These are phyloP conservation scores for Passer domesticus DNA, from an alignment of 2,113 vertebrate genomes.

Conservation along the genomic window DNA sequence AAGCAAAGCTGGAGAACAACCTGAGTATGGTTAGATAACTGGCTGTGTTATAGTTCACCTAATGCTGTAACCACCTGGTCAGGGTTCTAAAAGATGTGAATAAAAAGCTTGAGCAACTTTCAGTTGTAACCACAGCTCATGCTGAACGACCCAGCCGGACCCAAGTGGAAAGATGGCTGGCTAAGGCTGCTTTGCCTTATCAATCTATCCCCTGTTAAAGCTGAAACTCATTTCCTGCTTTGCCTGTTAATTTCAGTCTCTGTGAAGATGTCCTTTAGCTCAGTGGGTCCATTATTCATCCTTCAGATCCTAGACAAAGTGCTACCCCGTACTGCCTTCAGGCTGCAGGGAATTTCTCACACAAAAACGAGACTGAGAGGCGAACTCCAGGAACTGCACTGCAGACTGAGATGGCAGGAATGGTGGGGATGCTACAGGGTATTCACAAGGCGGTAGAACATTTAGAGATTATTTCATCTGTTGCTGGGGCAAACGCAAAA, in stretches of 20 bases:
- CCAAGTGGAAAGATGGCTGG: background rate
- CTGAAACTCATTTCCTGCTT: background rate
- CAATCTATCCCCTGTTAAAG: background rate
- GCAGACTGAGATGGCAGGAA: background rate
- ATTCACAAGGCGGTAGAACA: background rate
- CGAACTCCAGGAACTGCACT: background rate
- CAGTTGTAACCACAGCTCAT: background rate
- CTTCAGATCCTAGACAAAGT: background rate
- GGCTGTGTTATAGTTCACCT: background rate
- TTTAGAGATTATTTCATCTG: background rate
- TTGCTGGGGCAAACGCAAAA: background rate
- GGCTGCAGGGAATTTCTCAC: background rate
- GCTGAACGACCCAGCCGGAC: background rate
- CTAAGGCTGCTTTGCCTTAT: background rate
- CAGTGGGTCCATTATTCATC: background rate
- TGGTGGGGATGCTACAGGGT: background rate
- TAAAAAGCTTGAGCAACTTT: background rate
- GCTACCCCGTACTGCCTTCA: background rate
- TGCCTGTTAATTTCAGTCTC: background rate
- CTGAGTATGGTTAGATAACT: background rate
- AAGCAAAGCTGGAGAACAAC: background rate
- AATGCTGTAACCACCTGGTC: background rate
- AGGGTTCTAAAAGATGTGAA: background rate
- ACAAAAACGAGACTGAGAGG: background rate
- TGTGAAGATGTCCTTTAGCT: background rate